Percentiles rank a stretch among this genome's conserved stretches.
These are phyloP conservation scores for Trachymyrmex septentrionalis DNA, from an alignment of 1,140 invertebrate species.

Conservation along the genomic window DNA sequence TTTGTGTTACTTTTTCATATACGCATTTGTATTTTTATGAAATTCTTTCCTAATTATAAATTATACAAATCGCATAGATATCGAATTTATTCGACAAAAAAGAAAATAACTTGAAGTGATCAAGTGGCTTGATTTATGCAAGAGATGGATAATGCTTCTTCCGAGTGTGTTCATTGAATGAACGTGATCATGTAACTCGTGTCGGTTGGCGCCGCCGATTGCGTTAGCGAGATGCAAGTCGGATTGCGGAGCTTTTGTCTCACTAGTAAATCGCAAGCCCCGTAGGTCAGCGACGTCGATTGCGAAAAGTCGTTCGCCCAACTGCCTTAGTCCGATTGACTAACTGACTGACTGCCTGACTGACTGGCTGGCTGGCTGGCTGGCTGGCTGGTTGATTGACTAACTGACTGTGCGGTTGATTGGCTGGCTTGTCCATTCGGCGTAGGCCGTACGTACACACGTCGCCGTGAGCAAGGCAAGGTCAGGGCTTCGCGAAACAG, in stretches of 20 bases:
- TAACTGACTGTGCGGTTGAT: slow-evolving; percentile 63
- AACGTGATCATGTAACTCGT: slow-evolving; percentile 48
- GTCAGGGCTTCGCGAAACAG: slow-evolving; percentile 79
- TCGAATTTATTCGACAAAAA: neutral
- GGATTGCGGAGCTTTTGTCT: slow-evolving; percentile 63
- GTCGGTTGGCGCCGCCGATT: slow-evolving; percentile 47
- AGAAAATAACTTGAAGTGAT: neutral
- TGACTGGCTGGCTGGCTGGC: slow-evolving; percentile 39
- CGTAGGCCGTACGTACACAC: slow-evolving; percentile 70
- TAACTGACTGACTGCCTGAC: slow-evolving; percentile 41
- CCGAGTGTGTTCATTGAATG: slow-evolving; percentile 41
- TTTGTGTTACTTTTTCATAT: neutral
- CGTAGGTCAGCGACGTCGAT: slow-evolving; percentile 75
- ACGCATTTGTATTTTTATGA: neutral
- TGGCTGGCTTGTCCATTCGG: slow-evolving; percentile 66
- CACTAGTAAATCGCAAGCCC: slow-evolving; percentile 61
- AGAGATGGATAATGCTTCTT: neutral
- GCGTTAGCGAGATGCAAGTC: slow-evolving; percentile 41
- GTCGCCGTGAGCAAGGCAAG: slow-evolving; percentile 65
- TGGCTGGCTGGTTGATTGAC: slow-evolving; percentile 45
- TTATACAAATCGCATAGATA: neutral
- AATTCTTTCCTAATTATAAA: neutral
- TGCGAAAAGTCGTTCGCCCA: slow-evolving; percentile 71
- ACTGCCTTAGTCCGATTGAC: slow-evolving; percentile 39
- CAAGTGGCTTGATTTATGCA: neutral